These are phyloP conservation scores for Luehdorfia chinensis DNA, from an alignment of 1,140 invertebrate genomes.

Conservation along the genomic window DNA sequence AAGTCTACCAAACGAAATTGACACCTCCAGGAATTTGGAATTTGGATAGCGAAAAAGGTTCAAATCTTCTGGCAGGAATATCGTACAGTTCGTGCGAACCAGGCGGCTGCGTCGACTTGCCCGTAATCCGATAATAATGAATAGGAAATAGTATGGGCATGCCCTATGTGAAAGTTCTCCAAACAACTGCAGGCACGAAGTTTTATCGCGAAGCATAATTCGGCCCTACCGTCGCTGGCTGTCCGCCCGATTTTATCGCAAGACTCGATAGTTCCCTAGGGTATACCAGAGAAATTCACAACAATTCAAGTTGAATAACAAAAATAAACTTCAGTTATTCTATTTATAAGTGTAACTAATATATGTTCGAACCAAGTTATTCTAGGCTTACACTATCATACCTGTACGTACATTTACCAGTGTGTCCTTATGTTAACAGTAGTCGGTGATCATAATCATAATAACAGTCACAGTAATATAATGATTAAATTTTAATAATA, in stretches of 20 bases:
- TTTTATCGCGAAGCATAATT: slow-evolving; percentile 67
- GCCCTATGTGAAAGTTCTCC: slow-evolving; percentile 52
- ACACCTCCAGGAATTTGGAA: no score
- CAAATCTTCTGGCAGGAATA: slow-evolving; percentile 44
- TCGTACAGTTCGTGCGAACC: slow-evolving; percentile 61
- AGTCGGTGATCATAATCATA: no score
- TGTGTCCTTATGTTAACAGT: no score
- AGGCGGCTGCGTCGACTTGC: slow-evolving; percentile 49
- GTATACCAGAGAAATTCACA: slow-evolving; percentile 46
- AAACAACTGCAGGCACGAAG: slow-evolving; percentile 53
- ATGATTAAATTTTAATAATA: no score
- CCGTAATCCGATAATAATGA: slow-evolving; percentile 71
- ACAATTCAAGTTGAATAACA: slow-evolving; percentile 33
- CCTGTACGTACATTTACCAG: no score
- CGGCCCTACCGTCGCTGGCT: slow-evolving; percentile 56
- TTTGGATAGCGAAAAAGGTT: no score
- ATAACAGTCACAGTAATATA: no score
- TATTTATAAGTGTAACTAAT: slow-evolving; percentile 29
- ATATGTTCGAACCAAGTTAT: no score
- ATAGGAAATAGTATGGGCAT: slow-evolving; percentile 64
- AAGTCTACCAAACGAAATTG: no score
- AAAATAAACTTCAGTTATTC: slow-evolving; percentile 32
- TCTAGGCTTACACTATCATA: no score
- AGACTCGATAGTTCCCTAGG: slow-evolving; percentile 43
- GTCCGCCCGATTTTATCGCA: slow-evolving; percentile 51